Base-by-base conservation (phyloP, 2,113 vertebrate genomes). In the Dicentrarchus labrax region DNA sequence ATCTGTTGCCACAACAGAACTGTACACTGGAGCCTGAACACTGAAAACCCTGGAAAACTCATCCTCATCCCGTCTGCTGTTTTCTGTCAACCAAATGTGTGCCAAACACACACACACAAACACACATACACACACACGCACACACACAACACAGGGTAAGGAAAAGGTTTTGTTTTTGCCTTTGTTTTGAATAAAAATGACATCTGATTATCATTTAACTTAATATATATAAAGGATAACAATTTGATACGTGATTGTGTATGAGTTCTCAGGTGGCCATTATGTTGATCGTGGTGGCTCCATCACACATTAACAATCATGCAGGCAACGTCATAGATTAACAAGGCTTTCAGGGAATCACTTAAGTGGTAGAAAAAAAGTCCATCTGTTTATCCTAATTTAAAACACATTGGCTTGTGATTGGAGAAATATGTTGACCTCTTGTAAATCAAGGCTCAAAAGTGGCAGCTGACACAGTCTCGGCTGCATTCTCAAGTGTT, bases 31-130 rank as follows among this genome's bases (percentile, higher is more conserved):
- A 86, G 82, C 83, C 82, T 61, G 71, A 90, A 83, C 61, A 51
- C 79, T 74, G 70, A 69, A 76, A 87, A 84, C 51, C 81, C 76
- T 75, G 81, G 86, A 86, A 85, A 78, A 88, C 80, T 88, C 85
- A 82, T 90, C 74, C 83, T 70, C 89, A 85, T 74, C 81, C 79
- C 60, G 80, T 85, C 82, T 78, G 86, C 91, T 83, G 85, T 92
- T 92, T 91, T 89, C 91, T 89, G 84, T 91, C 88, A 90, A 90
- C 93, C 88, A 86, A 94, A 94, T 88, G 84, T 94, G 95, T 95
- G 94, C 95, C 94, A 95, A 94, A 94, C 85, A 89, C 73, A 88
- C 90, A 84, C 77, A 72, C 83, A 73, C 69, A 72, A 80, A 73
- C 69, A 79, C 72, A 83, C 76, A 61, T 59, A 66, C 72, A 73